These are phyloP conservation scores for Sarcophilus harrisii DNA, from an alignment of 2,797 vertebrate species.

Conservation along the genomic window DNA sequence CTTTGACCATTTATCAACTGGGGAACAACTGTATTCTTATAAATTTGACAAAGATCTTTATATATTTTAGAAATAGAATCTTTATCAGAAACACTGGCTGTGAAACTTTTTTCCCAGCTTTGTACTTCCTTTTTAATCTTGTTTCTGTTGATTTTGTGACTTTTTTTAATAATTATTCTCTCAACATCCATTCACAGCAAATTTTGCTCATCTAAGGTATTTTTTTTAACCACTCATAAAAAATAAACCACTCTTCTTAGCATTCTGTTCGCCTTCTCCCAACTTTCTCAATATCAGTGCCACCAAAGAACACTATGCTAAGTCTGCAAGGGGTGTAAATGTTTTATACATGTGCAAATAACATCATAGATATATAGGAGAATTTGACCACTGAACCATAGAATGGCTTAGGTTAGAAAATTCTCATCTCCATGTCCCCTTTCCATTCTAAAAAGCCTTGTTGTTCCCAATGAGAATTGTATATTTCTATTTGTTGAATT, in stretches of 20 bases:
- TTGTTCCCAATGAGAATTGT: not conserved
- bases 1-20: no score
- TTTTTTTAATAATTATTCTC: no score
- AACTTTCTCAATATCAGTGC: not conserved
- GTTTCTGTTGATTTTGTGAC: no score
- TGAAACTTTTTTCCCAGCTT: no score
- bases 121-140: no score
- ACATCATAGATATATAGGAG: not conserved
- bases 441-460: not conserved
- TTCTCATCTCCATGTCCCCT: not conserved
- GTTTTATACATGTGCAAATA: not conserved
- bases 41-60: no score
- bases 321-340: not conserved
- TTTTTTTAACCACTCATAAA: not conserved
- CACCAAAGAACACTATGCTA: not conserved
- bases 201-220: not conserved
- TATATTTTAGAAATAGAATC: no score
- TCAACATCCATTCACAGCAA: not conserved
- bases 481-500: not conserved
- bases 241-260: not conserved
- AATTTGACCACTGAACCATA: not conserved
- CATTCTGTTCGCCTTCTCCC: not conserved
- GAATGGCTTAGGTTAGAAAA: not conserved
- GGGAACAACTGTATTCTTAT: no score
- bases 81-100: no score